Evolutionary conservation across 2,888 invertebrate genomes (phyloP).

Genomic region (Temnothorax unifasciatus): DNA sequence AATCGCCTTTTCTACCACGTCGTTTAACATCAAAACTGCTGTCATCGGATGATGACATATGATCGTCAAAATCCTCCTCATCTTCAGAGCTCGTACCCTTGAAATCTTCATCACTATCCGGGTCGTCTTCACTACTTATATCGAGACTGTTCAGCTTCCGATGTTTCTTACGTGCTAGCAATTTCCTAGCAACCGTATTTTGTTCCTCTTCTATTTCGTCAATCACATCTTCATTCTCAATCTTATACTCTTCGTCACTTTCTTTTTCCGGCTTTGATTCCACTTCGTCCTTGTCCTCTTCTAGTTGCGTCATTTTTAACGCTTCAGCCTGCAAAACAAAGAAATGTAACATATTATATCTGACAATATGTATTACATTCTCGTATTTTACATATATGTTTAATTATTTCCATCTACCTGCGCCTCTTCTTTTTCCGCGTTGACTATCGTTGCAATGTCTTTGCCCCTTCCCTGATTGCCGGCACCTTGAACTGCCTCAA

Average conservation of each 20-base stretch:
- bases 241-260: slow-evolving; percentile 84
- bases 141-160: slow-evolving; percentile 93
- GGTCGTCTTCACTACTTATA: slow-evolving; percentile 93
- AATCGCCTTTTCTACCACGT: slow-evolving; percentile 86
- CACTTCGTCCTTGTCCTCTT: slow-evolving; percentile 86
- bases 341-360: background rate
- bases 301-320: slow-evolving; percentile 78
- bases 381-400: background rate
- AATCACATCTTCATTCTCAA: slow-evolving; percentile 79
- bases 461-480: slow-evolving; percentile 95
- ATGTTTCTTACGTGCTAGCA: slow-evolving; percentile 88
- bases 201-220: slow-evolving; percentile 84
- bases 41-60: slow-evolving; percentile 88
- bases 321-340: slow-evolving; percentile 74
- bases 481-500: slow-evolving; percentile 91
- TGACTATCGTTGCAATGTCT: slow-evolving; percentile 95
- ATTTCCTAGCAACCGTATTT: slow-evolving; percentile 80
- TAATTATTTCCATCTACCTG: slow-evolving; percentile 63
- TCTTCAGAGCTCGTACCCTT: slow-evolving; percentile 91
- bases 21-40: slow-evolving; percentile 87
- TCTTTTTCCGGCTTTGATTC: slow-evolving; percentile 81
- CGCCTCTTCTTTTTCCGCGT: slow-evolving; percentile 91
- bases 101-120: slow-evolving; percentile 96
- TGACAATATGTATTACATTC: background rate
- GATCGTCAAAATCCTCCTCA: slow-evolving; percentile 88